Conservation (phyloP, 2,113 vertebrate genomes). For the Bungarus multicinctus region DNA sequence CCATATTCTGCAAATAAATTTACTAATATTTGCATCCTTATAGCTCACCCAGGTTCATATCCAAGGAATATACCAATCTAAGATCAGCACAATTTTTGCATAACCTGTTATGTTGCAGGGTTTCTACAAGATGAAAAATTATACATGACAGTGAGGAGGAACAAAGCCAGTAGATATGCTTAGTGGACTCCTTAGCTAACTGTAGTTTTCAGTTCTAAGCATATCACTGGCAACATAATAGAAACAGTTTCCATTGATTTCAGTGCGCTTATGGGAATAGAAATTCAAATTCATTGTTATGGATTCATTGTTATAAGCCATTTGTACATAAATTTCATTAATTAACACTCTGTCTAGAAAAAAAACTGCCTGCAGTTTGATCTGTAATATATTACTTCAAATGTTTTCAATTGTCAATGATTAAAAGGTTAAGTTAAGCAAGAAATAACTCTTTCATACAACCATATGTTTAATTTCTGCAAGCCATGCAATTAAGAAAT, state of each 20-base stretch:
- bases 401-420: conserved; percentile 48
- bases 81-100: neutral
- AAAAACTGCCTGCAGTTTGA: neutral
- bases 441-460: conserved; percentile 48
- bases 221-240: neutral
- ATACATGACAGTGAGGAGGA: neutral
- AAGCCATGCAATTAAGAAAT: conserved; percentile 62
- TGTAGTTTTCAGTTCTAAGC: neutral
- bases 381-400: conserved; percentile 24
- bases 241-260: neutral
- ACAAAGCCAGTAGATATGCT: neutral
- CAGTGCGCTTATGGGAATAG: neutral
- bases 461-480: conserved; percentile 56
- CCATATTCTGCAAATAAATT: conserved; percentile 23
- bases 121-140: neutral
- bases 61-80: neutral
- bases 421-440: conserved; percentile 61
- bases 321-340: neutral
- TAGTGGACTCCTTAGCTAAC: neutral
- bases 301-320: neutral
- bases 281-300: neutral
- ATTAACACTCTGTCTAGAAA: conserved; percentile 12
- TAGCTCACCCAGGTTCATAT: neutral
- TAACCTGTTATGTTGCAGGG: neutral
- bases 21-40: neutral